Base-by-base conservation (phyloP, 2,113 vertebrate genomes). In the Gymnocephalus cernua region DNA sequence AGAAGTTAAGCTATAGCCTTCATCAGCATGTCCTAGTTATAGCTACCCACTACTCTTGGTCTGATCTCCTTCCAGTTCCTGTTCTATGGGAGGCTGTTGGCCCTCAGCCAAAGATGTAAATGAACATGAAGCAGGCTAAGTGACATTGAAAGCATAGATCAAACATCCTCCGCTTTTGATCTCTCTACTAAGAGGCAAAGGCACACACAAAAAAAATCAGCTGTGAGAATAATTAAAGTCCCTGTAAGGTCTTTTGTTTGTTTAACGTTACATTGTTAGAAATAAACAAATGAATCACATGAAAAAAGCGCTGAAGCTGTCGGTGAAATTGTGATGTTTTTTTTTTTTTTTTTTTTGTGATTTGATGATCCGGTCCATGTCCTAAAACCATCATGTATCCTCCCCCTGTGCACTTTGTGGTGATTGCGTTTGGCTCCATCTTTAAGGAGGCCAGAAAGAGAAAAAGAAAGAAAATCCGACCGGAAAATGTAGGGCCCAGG, bases 11-110 rank as follows among this genome's bases (percentile, higher is more conserved):
- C 87, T 18, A 32, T 48, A 68, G 74, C 66, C 44, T 81, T 88
- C 80, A 84, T 83, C 84, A 80, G 65, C 56, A 29, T 80, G 79
- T 59, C 82, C 83, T 58, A 69, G 51, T 89, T 88, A 74, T 67
- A 66, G 56, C 61, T 75, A 3, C 56, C 62, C 27, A 50, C 67
- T 29, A 5, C 75, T 61, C 74, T 15, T 69, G 29, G 19, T 63
- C 78, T 45, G 53, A 53, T 78, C 50, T 79, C 72, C 80, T 86
- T 77, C 86, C 84, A 44, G 32, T 51, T 54, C 72, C 70, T 82
- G 58, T 53, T 53, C 53, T 4, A 3, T 23, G n/a, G 45, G 38
- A 71, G 35, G 1, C 50, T 18, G 27, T 23, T 27, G 62, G 29
- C 69, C 19, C 44, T 79, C 32, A 56, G 54, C 45, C 21, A 25